Evolutionary conservation across 1,140 invertebrate genomes (phyloP), one percentile per base, ranked within the genome.

Genomic region (Drosophila santomea): DNA sequence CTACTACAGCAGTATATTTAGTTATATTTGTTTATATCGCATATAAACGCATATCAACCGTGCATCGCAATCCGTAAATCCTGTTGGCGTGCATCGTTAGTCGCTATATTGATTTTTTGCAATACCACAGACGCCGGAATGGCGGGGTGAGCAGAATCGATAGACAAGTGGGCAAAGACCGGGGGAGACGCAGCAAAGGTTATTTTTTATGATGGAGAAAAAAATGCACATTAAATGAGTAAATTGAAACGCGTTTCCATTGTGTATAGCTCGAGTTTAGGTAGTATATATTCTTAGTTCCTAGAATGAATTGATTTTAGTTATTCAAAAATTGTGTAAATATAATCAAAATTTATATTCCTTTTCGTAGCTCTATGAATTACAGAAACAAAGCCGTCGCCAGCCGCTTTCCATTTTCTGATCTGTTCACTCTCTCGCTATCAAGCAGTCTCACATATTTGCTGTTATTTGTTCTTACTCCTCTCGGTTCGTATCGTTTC

Each of bases 361-460:
- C 32, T 36, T 71, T 71, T 80, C 52, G 58, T 78, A 78, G 56
- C 58, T 76, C 36, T 44, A 80, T 64, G 35, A 80, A 71, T 58
- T 56, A 28, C 50, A 69, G 74, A 77, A 77, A 69, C 44, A 48
- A 73, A 38, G 47, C 41, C 52, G 55, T 72, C 14, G 39, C 44
- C 44, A 43, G 45, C 44, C 32, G 39, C 36, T 38, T 44, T 59
- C 35, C 32, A 14, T 35, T 36, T 47, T 54, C 32, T 44, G 39
- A 36, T 59, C 61, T 63, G 59, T 75, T 74, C 54, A 67, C 61
- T 67, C 59, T 41, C 74, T 54, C 50, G 64, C 74, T 72, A 78
- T 61, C 74, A 74, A 79, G 76, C 80, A 88, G 84, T 88, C 84
- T 88, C 84, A 89, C 84, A 90, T 80, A 84, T 88, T 88, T 84